These are phyloP conservation scores for Diplosoma virens DNA, from an alignment of 23 tunicate genomes.

Conservation along the genomic window DNA sequence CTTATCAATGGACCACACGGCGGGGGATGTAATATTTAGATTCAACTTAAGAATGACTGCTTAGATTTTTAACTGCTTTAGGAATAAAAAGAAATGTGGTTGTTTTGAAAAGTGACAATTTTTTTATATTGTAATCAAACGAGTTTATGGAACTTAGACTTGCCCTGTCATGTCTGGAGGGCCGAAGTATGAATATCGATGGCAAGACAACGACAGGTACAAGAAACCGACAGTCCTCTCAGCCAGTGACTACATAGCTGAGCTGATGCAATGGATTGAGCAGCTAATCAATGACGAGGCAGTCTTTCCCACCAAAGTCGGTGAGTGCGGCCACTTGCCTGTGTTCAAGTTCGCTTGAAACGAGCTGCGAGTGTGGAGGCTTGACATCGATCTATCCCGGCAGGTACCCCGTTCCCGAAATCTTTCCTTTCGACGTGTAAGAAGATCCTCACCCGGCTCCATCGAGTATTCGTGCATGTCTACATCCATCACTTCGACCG, in stretches of 20 bases:
- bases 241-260: constrained; percentile 66
- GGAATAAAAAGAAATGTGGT: no score
- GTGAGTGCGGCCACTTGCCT: constrained; percentile 37
- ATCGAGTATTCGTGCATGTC: constrained; percentile 94
- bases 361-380: no score
- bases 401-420: constrained; percentile 91
- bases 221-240: constrained; percentile 90
- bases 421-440: constrained; percentile 71
- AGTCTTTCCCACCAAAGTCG: constrained; percentile 91
- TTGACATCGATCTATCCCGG: no score
- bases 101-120: no score
- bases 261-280: constrained; percentile 96
- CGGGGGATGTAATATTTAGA: no score
- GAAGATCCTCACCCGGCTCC: constrained; percentile 89
- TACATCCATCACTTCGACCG: constrained; percentile 95
- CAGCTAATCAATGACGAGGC: constrained; percentile 78
- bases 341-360: no score
- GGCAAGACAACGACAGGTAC: constrained; percentile 89
- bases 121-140: no score
- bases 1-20: no score
- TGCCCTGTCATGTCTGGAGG: constrained; percentile 98
- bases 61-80: no score
- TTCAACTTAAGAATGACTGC: no score
- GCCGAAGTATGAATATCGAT: constrained; percentile 89
- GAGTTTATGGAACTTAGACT: no score